Evolutionary conservation across 1,140 invertebrate species (phyloP), one percentile per base, ranked within the genome.

Genomic region (Agrilus planipennis): DNA sequence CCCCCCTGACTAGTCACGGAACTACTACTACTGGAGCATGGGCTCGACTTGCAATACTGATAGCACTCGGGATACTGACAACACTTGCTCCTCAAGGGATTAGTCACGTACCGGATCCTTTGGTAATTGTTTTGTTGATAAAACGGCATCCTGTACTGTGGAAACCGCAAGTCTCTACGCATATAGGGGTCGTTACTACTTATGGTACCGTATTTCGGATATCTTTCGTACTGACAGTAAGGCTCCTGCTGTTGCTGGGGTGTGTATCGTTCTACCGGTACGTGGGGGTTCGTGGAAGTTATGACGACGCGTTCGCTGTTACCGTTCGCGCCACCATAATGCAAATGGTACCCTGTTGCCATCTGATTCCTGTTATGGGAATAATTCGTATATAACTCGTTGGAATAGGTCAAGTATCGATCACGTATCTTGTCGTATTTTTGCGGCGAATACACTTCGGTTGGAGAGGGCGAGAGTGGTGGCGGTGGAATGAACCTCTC

Each of bases 251-350:
- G 50, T 45, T 48, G 42, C n/a, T n/a, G n/a, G 0, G 42, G 42
- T 15, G 37, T 34, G 12, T 43, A 25, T 45, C 76, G 66, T 58
- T 79, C 76, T 30, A 79, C 76, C 5, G 77, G 77, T 42, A 75
- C 74, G 56, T 79, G 77, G 23, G 76, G 75, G 35, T 73, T 72
- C 3, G 76, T 76, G 1, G 75, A 75, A 12, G 34, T 21, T n/a
- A n/a, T n/a, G 2, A 21, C n/a, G 4, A 21, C 23, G 6, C 34
- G 34, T 10, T 50, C 50, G 30, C 45, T 46, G 14, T 38, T 47
- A 28, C 32, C 46, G 34, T 45, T n/a, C n/a, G n/a, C n/a, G n/a
- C n/a, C n/a, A n/a, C n/a, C 35, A 19, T 41, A 35, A 18, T 48
- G 39, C 0, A 28, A 22, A 16, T 50, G 43, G 38, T 39, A 46